Base-by-base conservation (phyloP, 1,140 invertebrate species). In the Drosophila seguyi region DNA sequence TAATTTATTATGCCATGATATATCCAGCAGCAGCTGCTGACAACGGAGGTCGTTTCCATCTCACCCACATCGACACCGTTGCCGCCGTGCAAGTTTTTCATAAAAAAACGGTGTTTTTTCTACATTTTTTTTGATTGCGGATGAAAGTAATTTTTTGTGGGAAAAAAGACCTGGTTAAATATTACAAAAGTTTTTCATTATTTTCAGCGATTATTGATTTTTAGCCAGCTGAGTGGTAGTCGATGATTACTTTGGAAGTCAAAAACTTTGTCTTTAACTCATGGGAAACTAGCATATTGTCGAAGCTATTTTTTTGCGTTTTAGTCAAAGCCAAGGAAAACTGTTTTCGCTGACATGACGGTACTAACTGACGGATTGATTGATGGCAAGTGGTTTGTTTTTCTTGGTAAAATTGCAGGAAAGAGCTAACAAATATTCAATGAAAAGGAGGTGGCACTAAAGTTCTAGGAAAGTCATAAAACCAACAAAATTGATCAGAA, bases 21-120 rank as follows among this genome's bases (percentile, higher is more conserved):
- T 41, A 44, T 27, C 6, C 45, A 38, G 77, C 81, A 80, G 81
- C 50, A 76, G 81, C 50, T 67, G 81, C 67, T 84, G 81, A 84
- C 81, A 81, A 41, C 62, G 42, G 73, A 86, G 83, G 83, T 86
- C 79, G 59, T 36, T 42, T 75, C 29, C 36, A 36, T 60, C 62
- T 74, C 73, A 75, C 74, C 47, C 56, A 52, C 60, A 66, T 75
- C 6, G 27, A 18, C 29, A 47, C 4, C 14, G 27, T 11, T 31
- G 45, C 36, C 39, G 4, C 6, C n/a, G 42, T 34, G 10, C 65
- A 71, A 42, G 66, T 71, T 72, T 72, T 71, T 42, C 61, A 68
- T 57, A 58, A 71, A 25, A 31, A 38, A 58, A 48, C 36, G n/a
- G 16, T 31, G 20, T 56, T 22, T 27, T 27, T 56, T 66, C 41